Conservation (phyloP, 2,113 vertebrate species). For the Patagioenas fasciata region DNA sequence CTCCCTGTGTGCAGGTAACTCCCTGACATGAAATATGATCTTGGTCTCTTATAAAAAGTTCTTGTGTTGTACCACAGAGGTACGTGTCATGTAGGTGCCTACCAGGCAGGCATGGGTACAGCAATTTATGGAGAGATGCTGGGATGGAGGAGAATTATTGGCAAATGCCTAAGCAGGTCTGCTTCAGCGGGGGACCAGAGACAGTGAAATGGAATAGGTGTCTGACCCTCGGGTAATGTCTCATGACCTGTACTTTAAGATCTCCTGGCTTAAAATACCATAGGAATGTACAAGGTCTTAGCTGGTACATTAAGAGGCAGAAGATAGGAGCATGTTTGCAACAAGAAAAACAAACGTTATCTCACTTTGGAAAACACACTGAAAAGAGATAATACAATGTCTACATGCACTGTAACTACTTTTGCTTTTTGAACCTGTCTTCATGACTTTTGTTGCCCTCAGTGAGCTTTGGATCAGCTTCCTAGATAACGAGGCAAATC, state of each 20-base stretch:
- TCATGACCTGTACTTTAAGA: not conserved
- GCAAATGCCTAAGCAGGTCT: not conserved
- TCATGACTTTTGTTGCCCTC: not conserved
- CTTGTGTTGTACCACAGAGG: not conserved
- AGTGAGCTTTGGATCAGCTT: not conserved
- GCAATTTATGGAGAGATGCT: slow-evolving; percentile 16
- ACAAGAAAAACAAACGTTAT: not conserved
- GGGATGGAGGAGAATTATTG: fast-evolving
- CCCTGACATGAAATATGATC: not conserved
- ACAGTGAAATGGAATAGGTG: not conserved
- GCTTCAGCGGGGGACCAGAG: not conserved
- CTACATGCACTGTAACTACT: not conserved
- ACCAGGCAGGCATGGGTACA: not conserved
- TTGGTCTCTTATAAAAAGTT: not conserved
- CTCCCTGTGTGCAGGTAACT: not conserved
- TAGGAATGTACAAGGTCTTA: slow-evolving; percentile 1
- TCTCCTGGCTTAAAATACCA: not conserved
- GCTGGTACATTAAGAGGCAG: not conserved
- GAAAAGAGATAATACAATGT: not conserved
- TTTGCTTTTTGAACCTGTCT: not conserved
- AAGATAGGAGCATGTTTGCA: not conserved
- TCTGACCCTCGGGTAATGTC: not conserved
- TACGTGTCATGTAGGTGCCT: not conserved
- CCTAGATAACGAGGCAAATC: not conserved
- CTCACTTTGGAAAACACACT: not conserved